phyloP scores from a whole-genome alignment of 2,888 invertebrate genomes.

The Protonemura montana region DNA sequence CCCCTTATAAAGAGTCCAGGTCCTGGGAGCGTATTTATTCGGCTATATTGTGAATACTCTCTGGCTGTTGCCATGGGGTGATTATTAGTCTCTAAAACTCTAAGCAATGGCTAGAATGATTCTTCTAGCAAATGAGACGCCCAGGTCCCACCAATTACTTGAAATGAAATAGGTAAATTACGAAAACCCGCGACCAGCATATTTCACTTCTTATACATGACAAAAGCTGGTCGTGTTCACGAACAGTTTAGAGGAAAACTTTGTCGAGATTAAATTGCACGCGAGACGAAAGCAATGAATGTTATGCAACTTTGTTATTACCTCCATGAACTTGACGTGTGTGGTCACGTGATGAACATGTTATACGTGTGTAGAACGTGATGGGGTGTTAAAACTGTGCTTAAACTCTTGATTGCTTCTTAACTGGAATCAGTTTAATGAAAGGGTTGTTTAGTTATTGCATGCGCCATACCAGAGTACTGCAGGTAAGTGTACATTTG shows the following conservation, averaged over 20 bases:
- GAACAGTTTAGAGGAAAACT: neutral
- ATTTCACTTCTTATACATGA: neutral
- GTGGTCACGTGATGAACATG: neutral
- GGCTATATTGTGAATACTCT: too few relatives aligned
- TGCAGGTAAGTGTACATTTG: too few relatives aligned
- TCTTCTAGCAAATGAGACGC: too few relatives aligned
- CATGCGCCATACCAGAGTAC: too few relatives aligned
- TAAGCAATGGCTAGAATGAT: too few relatives aligned
- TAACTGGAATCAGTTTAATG: neutral
- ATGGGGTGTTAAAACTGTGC: neutral
- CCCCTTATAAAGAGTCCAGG: too few relatives aligned
- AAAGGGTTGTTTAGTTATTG: too few relatives aligned
- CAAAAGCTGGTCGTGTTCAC: neutral
- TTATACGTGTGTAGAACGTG: neutral
- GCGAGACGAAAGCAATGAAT: neutral
- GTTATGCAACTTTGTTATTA: neutral
- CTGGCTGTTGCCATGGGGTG: too few relatives aligned
- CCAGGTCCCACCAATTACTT: too few relatives aligned
- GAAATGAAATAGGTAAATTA: too few relatives aligned
- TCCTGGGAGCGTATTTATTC: too few relatives aligned
- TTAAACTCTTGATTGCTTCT: constrained; percentile 7
- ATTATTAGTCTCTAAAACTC: too few relatives aligned
- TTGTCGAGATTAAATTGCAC: neutral
- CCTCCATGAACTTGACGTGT: neutral
- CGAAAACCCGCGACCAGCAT: neutral